Evolutionary conservation across 2,113 vertebrate species (phyloP), one percentile per base, ranked within the genome.

Genomic region (Stictonetta naevosa): DNA sequence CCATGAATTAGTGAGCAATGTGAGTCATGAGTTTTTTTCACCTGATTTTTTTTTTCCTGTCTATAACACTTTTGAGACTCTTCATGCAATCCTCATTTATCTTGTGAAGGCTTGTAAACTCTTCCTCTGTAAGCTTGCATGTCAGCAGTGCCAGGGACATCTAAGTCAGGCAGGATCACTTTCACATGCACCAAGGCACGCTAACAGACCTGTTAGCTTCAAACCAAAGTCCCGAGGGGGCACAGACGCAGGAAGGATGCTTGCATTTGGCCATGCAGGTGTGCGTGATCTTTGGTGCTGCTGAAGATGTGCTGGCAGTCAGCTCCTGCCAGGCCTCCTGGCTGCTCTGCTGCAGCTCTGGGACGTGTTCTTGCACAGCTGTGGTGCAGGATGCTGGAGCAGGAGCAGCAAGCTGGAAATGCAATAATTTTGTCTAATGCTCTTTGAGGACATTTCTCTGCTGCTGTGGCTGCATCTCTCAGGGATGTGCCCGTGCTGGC

Each of bases 151-250:
- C 50, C 19, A 26, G 34, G 44, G 55, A 53, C 46, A 9, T 21
- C 34, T 53, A 19, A 2, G 1, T 69, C 50, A 50, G 52, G 16
- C 36, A 71, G 26, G 25, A 13, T 73, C 42, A 11, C 46, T 3
- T 56, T 56, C 0, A 0, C 10, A 40, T 62, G 46, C 21, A 25
- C 17, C 36, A 9, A 5, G 28, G 40, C 0, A 1, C n/a, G 52
- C 11, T n/a, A 62, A 19, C 13, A 50, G 66, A 44, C 13, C 34
- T 59, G 10, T 55, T 25, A 59, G 25, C 17, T 38, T 46, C 8
- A 5, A 33, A n/a, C 38, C 13, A 59, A 26, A 28, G 23, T 15
- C 12, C 34, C 11, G 2, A 2, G 22, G 19, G 48, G 10, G 40
- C 4, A 5, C 60, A 68, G 44, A 22, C 8, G 4, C 3, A 23